Conservation (phyloP, 2,888 invertebrate genomes). For the Caenorhabditis sp. region DNA sequence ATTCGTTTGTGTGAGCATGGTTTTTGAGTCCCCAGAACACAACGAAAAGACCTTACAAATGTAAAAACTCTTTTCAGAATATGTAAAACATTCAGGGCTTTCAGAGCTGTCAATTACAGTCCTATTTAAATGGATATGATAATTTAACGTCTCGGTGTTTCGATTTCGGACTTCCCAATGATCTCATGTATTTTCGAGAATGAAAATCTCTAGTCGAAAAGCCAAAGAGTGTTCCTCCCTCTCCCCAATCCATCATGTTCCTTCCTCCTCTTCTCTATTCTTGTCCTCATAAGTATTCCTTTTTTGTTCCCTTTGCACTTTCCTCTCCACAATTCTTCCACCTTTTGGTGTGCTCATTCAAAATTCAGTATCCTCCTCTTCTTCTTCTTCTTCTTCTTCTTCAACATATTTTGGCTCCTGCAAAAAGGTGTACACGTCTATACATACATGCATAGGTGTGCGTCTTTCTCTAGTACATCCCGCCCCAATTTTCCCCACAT, state of each 20-base stretch:
- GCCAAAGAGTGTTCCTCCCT: background rate
- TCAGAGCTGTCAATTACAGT: too few species aligned
- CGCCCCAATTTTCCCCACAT: too few species aligned
- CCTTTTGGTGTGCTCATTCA: background rate
- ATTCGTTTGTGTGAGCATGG: too few species aligned
- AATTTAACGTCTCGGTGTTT: background rate
- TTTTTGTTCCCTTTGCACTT: background rate
- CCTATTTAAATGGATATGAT: too few species aligned
- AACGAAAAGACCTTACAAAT: too few species aligned
- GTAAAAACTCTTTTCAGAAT: too few species aligned
- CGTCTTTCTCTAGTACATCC: too few species aligned
- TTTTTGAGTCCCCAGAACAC: too few species aligned
- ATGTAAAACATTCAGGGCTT: too few species aligned
- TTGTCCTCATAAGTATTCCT: background rate
- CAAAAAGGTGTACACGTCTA: slow-evolving; percentile 1
- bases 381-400: background rate
- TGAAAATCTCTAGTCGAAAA: too few species aligned
- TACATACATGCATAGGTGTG: too few species aligned
- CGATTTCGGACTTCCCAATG: background rate
- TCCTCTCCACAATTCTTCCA: background rate
- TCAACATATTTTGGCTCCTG: background rate
- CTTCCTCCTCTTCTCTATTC: background rate
- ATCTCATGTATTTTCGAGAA: too few species aligned
- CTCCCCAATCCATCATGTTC: slow-evolving; percentile 1
- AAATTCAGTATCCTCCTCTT: slow-evolving; percentile 2